These are phyloP conservation scores for Drosophila asahinai DNA, from an alignment of 1,140 invertebrate species.

Conservation along the genomic window DNA sequence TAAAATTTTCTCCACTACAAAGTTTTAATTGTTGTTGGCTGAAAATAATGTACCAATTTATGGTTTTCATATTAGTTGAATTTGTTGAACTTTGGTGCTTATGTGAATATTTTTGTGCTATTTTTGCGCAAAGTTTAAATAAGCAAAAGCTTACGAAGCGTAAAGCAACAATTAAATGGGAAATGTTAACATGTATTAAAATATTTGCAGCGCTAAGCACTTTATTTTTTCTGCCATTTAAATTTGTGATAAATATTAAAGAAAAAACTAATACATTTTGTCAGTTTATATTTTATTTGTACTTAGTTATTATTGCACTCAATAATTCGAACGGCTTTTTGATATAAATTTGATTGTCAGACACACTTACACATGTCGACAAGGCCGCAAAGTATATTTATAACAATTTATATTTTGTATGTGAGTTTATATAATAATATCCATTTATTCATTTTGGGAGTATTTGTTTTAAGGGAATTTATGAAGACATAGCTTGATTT, in stretches of 20 bases:
- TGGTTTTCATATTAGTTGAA: neutral
- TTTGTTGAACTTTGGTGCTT: neutral
- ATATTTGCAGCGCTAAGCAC: neutral
- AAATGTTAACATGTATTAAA: neutral
- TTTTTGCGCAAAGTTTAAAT: neutral
- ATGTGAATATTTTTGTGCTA: neutral
- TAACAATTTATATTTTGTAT: neutral
- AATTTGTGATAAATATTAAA: slow-evolving; percentile 4
- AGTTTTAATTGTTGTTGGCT: neutral
- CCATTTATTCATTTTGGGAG: neutral
- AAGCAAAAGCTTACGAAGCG: neutral
- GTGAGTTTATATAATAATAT: neutral
- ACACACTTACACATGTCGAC: neutral
- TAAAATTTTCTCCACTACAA: neutral
- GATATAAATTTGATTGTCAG: neutral
- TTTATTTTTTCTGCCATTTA: neutral
- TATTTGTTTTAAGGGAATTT: neutral
- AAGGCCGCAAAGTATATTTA: neutral
- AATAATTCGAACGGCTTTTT: slow-evolving; percentile 1
- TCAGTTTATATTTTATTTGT: neutral
- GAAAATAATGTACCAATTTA: slow-evolving; percentile 1
- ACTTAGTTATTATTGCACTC: neutral
- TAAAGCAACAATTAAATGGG: slow-evolving; percentile 9
- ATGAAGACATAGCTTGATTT: neutral
- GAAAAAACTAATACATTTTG: neutral